Evolutionary conservation across 1,140 invertebrate genomes (phyloP), one percentile per base, ranked within the genome.

Genomic region (Trichonephila inaurata): DNA sequence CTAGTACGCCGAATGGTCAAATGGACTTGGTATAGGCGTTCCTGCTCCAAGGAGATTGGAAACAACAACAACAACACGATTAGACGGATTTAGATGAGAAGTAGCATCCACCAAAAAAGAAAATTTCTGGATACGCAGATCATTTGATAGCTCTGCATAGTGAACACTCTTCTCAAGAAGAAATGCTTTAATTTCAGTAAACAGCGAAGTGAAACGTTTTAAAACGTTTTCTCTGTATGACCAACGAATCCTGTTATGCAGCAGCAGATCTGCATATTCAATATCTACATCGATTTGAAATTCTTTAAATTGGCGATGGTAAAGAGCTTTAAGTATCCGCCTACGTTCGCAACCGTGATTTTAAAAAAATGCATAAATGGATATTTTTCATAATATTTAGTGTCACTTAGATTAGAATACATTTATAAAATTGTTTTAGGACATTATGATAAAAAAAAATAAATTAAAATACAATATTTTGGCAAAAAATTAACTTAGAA

Each of bases 271-370:
- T 87, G 90, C 92, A 95, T 95, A 95, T 88, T 95, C 92, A 82
- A 94, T 94, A 87, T 95, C 94, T 61, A 95, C 94, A 93, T 95
- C 85, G 4, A 1, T 6, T 21, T 62, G 24, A 24, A 95, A 95
- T 62, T 95, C 94, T 94, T 95, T 94, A 94, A 96, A 95, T 90
- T 95, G 94, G 33, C n/a, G 94, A 93, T 95, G 95, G 69, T 95
- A 95, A 60, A 95, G 95, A 44, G 33, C 28, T 28, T 28, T 28
- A 28, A 28, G 28, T 28, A 28, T 28, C 28, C 28, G 28, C 28
- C 28, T 1, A 0, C 0, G 28, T 28, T 28, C 28, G n/a, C 28
- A 28, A n/a, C n/a, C n/a, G n/a, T n/a, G n/a, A n/a, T n/a, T n/a
- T n/a, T n/a, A n/a, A n/a, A n/a, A n/a, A n/a, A n/a, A n/a, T n/a